Evolutionary conservation across 1,140 invertebrate species (phyloP).

Genomic region (Ceratina australensis): DNA sequence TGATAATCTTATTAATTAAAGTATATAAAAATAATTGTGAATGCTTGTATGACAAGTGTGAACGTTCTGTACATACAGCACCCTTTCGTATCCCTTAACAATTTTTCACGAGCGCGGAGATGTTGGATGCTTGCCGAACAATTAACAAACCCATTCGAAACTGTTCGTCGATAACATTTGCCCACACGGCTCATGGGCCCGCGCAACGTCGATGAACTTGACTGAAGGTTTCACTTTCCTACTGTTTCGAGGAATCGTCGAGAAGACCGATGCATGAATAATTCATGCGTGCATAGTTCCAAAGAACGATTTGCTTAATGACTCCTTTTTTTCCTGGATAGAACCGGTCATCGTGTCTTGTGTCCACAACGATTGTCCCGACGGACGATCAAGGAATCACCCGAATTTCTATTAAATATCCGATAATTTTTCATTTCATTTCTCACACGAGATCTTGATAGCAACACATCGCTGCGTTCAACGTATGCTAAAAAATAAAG

Average conservation of each 20-base stretch:
- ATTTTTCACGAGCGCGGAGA: no score
- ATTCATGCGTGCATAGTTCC: slow-evolving; percentile 62
- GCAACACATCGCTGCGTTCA: no score
- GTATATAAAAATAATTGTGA: no score
- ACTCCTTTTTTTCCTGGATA: slow-evolving; percentile 39
- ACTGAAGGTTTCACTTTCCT: slow-evolving; percentile 62
- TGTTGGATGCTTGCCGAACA: no score
- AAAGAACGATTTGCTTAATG: slow-evolving; percentile 63
- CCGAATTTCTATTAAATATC: no score
- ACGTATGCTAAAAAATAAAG: neutral
- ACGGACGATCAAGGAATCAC: no score
- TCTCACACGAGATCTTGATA: no score
- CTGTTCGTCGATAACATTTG: neutral
- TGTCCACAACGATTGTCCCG: slow-evolving; percentile 38
- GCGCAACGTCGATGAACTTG: slow-evolving; percentile 58
- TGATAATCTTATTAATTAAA: no score
- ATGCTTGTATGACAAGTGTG: no score
- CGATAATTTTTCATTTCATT: no score
- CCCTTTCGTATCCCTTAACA: no score
- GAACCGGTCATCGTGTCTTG: slow-evolving; percentile 20
- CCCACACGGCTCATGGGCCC: neutral
- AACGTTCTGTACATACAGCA: no score
- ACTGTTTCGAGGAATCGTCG: slow-evolving; percentile 51
- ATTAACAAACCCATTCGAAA: neutral
- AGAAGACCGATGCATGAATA: slow-evolving; percentile 62